Base-by-base conservation (phyloP, 2,113 vertebrate species). In the Bubalus kerabau region DNA sequence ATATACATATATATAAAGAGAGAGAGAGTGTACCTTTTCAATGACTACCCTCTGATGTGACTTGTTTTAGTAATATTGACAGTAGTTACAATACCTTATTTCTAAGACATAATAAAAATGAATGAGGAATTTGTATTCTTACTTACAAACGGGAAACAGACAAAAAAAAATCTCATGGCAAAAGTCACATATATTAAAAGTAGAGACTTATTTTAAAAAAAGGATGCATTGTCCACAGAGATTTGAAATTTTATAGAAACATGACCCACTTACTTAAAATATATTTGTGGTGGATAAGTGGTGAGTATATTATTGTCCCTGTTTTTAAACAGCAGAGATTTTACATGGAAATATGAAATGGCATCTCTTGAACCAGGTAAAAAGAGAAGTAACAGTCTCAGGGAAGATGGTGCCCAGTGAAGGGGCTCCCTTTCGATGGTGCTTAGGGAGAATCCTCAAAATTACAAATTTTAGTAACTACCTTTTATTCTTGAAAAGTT, bases 1-100 rank as follows among this genome's bases (percentile, higher is more conserved):
- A 32, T 28, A 30, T 59, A 6, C 36, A 14, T 56, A 40, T 76
- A 40, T 50, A 11, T 94, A 30, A 26, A 64, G 10, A 74, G 21
- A 74, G 67, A 23, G 4, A 36, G n/a, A 1, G 23, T 26, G 16
- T 95, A 87, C 11, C 26, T 95, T 95, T 87, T 26, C 26, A 88
- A 26, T 90, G 60, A 74, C 48, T 87, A n/a, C 50, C 64, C 13
- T 71, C 48, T 26, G 8, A 56, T 84, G 43, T 95, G 50, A 90
- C 62, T 95, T 87, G 92, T 50, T 97, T 94, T 87, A 90, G 28
- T 92, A 59, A 60, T 46, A 32, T 76, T 57, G 40, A 71, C 28
- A 84, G 14, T 56, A 90, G 86, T 86, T 92, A 59, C 3, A 97
- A n/a, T 82, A 54, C 23, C 40, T 92, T 85, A 76, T 96, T 97